phyloP scores from a whole-genome alignment of 1,140 invertebrate genomes.

The Colletes latitarsis region DNA sequence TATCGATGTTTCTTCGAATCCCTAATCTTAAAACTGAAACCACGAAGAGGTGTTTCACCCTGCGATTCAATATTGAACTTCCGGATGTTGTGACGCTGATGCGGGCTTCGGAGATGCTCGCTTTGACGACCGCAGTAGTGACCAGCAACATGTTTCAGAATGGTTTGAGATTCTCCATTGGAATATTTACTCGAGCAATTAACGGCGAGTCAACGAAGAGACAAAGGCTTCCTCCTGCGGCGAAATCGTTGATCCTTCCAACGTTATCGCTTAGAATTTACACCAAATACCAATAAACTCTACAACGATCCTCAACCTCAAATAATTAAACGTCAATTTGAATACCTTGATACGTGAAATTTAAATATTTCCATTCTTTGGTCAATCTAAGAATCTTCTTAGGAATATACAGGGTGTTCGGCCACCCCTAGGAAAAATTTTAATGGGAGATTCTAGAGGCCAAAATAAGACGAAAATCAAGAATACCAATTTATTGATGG shows the following conservation, averaged over 20 bases:
- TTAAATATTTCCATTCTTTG: too few species aligned
- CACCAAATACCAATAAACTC: background rate
- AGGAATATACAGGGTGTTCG: too few species aligned
- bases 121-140: slow-evolving; percentile 25
- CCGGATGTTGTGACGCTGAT: slow-evolving; percentile 26
- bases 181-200: slow-evolving; percentile 38
- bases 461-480: too few species aligned
- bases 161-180: background rate
- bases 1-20: too few species aligned
- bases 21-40: too few species aligned
- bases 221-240: background rate
- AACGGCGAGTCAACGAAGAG: background rate
- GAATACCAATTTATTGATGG: too few species aligned
- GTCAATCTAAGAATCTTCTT: too few species aligned
- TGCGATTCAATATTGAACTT: slow-evolving; percentile 42
- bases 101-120: slow-evolving; percentile 29
- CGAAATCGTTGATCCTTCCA: background rate
- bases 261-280: background rate
- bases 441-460: too few species aligned
- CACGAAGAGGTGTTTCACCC: too few species aligned
- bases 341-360: too few species aligned
- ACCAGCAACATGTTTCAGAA: slow-evolving; percentile 15
- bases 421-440: too few species aligned
- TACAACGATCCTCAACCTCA: background rate
- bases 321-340: too few species aligned